Conservation (phyloP, 2,113 vertebrate genomes). For the Siniperca chuatsi region DNA sequence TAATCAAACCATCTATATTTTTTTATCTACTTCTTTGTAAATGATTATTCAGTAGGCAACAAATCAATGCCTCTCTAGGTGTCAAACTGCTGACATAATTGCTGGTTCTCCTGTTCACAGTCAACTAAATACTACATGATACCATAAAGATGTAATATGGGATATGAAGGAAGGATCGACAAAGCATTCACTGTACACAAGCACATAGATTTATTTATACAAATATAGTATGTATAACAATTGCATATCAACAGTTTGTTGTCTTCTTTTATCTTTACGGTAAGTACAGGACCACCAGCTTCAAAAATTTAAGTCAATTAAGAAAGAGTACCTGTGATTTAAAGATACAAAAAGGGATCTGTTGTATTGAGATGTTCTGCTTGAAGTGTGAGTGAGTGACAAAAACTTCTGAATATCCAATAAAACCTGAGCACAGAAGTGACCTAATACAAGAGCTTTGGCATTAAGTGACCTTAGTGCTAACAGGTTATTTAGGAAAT, state of each 20-base stretch:
- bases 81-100: neutral
- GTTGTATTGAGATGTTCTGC: slow-evolving; percentile 42
- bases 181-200: slow-evolving; percentile 79
- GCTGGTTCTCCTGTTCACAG: neutral
- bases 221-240: slow-evolving; percentile 90
- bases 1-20: neutral
- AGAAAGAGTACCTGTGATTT: slow-evolving; percentile 76
- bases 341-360: slow-evolving; percentile 80
- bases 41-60: neutral
- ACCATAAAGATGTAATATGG: neutral
- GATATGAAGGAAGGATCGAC: slow-evolving; percentile 21
- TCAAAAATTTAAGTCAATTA: slow-evolving; percentile 83
- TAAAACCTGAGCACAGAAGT: slow-evolving; percentile 23
- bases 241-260: slow-evolving; percentile 86
- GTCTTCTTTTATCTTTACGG: slow-evolving; percentile 70
- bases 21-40: neutral
- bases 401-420: slow-evolving; percentile 39
- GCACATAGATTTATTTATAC: slow-evolving; percentile 88
- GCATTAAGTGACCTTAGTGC: slow-evolving; percentile 6
- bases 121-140: neutral
- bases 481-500: slow-evolving; percentile 13
- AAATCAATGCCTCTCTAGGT: neutral
- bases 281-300: slow-evolving; percentile 78
- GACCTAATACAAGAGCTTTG: neutral
- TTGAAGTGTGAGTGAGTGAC: slow-evolving; percentile 26